These are phyloP conservation scores for Stenichneumon culpator DNA, from an alignment of 2,888 invertebrate species.

Conservation along the genomic window DNA sequence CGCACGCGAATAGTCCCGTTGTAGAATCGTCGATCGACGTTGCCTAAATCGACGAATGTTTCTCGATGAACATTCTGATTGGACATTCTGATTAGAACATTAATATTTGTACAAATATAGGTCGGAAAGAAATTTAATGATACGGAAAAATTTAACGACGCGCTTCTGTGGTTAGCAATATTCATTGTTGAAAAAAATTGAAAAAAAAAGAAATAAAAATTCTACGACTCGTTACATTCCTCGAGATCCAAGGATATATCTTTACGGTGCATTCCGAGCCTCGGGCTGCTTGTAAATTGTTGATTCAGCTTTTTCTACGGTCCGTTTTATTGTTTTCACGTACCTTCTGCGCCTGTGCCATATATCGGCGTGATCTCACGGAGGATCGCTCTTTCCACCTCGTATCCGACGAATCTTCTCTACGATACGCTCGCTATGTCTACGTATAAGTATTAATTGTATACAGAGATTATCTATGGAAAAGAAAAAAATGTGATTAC, in stretches of 20 bases:
- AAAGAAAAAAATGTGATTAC: slow-evolving; percentile 29
- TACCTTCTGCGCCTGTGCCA: background rate
- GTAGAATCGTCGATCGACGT: background rate
- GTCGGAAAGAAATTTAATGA: background rate
- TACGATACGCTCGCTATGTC: slow-evolving; percentile 4
- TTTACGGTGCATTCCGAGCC: background rate
- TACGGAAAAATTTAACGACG: background rate
- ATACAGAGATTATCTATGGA: slow-evolving; percentile 33
- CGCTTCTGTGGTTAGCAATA: background rate
- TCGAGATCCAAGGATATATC: background rate
- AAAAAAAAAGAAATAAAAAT: background rate
- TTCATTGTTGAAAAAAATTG: background rate
- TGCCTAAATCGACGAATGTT: background rate
- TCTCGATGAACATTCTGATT: no score
- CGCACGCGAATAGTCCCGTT: background rate
- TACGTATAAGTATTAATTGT: slow-evolving; percentile 15
- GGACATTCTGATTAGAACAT: background rate
- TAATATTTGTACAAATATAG: background rate
- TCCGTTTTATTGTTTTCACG: background rate
- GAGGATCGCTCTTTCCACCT: background rate
- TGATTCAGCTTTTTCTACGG: background rate
- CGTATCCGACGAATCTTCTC: background rate
- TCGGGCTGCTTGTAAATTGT: background rate
- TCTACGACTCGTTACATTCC: background rate
- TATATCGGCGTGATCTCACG: background rate